Percentiles rank a stretch among this genome's conserved stretches.
Conservation (phyloP, 1,140 invertebrate species). For the Temnothorax nylanderi region DNA sequence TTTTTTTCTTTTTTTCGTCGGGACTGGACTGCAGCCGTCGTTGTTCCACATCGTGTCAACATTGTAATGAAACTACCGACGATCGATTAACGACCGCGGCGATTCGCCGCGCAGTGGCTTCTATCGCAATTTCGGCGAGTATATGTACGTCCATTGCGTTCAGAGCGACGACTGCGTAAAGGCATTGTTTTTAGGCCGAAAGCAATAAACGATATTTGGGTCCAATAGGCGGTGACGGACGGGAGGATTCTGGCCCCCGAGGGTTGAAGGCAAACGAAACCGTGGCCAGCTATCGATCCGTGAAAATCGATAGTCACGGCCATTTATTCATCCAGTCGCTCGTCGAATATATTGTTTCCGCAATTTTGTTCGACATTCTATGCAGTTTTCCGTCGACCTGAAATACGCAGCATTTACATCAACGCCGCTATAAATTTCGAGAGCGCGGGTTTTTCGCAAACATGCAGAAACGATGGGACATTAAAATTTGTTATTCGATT, state of each 20-base stretch:
- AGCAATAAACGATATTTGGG: conserved; percentile 78
- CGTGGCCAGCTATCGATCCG: conserved; percentile 68
- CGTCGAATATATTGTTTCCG: conserved; percentile 77
- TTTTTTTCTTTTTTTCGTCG: neutral
- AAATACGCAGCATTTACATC: conserved; percentile 67
- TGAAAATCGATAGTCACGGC: conserved; percentile 71
- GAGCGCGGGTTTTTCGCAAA: conserved; percentile 29
- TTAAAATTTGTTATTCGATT: conserved; percentile 58
- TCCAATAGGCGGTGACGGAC: conserved; percentile 56
- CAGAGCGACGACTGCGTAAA: conserved; percentile 70
- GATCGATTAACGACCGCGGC: conserved; percentile 62
- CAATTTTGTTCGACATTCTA: conserved; percentile 74
- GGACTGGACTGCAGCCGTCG: neutral
- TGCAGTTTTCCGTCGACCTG: conserved; percentile 70
- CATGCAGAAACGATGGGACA: conserved; percentile 44
- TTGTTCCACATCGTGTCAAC: conserved; percentile 63
- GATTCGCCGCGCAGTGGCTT: conserved; percentile 35
- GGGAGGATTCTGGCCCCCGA: conserved; percentile 55
- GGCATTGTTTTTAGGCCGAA: conserved; percentile 79
- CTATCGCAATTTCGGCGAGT: conserved; percentile 68
- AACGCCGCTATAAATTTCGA: conserved; percentile 69
- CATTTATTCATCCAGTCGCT: conserved; percentile 77
- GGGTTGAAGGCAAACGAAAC: conserved; percentile 72
- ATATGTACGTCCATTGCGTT: conserved; percentile 60
- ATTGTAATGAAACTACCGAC: conserved; percentile 61